Percentiles rank a stretch among this genome's conserved stretches.
These are phyloP conservation scores for Thomomys bottae DNA, from an alignment of 2,113 vertebrate species.

Conservation along the genomic window DNA sequence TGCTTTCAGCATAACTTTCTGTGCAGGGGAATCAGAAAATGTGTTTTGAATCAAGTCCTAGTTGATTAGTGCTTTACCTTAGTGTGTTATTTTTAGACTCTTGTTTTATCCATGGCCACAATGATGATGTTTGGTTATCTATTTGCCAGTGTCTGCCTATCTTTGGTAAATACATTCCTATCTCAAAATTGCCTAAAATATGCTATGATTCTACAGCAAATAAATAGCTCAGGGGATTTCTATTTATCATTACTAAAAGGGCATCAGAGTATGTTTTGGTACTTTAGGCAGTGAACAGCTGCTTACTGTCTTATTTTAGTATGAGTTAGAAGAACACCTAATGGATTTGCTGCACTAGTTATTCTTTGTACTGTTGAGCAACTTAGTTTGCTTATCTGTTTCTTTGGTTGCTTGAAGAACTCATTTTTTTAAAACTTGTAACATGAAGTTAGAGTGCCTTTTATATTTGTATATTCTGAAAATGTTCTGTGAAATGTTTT, in stretches of 20 bases:
- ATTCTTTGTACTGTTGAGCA: constrained; percentile 87
- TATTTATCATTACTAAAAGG: constrained; percentile 87
- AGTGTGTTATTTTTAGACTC: constrained; percentile 60
- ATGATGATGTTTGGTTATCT: constrained; percentile 68
- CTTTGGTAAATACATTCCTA: constrained; percentile 74
- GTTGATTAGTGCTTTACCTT: constrained; percentile 30
- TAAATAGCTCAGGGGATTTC: constrained; percentile 90
- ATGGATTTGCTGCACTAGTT: constrained; percentile 81
- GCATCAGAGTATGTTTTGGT: constrained; percentile 85
- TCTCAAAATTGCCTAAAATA: constrained; percentile 84
- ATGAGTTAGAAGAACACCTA: constrained; percentile 79
- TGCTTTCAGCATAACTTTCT: constrained; percentile 24
- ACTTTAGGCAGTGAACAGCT: constrained; percentile 83
- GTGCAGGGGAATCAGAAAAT: constrained; percentile 10
- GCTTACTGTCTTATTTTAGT: constrained; percentile 75
- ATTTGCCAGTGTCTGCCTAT: constrained; percentile 65
- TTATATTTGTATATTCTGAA: constrained; percentile 88
- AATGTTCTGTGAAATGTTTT: constrained; percentile 84
- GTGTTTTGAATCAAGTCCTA: constrained; percentile 19
- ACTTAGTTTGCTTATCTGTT: constrained; percentile 81
- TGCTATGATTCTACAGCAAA: constrained; percentile 83
- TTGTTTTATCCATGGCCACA: constrained; percentile 75
- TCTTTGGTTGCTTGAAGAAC: constrained; percentile 70
- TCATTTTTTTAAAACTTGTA: constrained; percentile 77
- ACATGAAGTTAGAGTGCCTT: constrained; percentile 88